phyloP scores from a whole-genome alignment of 2,888 invertebrate species.

The Elaeidobius kamerunicus region DNA sequence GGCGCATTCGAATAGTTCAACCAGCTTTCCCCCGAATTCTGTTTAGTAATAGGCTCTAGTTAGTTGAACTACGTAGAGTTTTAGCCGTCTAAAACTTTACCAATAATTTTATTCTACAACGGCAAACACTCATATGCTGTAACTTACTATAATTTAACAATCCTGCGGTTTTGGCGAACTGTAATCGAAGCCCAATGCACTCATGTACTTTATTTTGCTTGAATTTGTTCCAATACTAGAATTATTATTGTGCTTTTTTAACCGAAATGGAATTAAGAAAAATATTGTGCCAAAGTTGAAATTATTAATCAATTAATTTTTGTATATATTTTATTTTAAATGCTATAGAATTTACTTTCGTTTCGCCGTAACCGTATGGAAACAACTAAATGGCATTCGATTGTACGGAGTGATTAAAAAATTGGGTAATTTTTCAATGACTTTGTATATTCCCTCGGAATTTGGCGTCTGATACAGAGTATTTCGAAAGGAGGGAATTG shows the following conservation, averaged over 20 bases:
- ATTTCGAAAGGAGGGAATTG: background rate
- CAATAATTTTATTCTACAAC: too few relatives aligned
- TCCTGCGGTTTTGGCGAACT: too few relatives aligned
- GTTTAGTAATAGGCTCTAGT: conserved; percentile 35
- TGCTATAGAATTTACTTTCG: background rate
- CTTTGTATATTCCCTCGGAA: background rate
- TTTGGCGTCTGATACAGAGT: background rate
- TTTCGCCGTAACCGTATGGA: conserved; percentile 7
- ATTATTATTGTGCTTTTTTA: background rate
- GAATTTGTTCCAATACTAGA: too few relatives aligned
- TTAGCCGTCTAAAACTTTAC: too few relatives aligned
- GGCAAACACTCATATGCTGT: too few relatives aligned
- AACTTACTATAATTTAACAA: too few relatives aligned
- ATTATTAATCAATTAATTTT: background rate
- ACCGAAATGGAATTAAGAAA: background rate
- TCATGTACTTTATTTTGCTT: too few relatives aligned
- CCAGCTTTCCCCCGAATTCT: conserved; percentile 73
- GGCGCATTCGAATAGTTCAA: conserved; percentile 92
- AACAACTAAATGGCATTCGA: background rate
- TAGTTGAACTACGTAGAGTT: too few relatives aligned
- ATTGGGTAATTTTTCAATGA: conserved; percentile 1
- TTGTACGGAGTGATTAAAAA: background rate
- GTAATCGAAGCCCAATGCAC: too few relatives aligned
- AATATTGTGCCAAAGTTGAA: conserved; percentile 12
- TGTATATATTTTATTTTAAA: conserved; percentile 12